Base-by-base conservation (phyloP, 2,797 vertebrate genomes). In the Acipenser transmontanus region DNA sequence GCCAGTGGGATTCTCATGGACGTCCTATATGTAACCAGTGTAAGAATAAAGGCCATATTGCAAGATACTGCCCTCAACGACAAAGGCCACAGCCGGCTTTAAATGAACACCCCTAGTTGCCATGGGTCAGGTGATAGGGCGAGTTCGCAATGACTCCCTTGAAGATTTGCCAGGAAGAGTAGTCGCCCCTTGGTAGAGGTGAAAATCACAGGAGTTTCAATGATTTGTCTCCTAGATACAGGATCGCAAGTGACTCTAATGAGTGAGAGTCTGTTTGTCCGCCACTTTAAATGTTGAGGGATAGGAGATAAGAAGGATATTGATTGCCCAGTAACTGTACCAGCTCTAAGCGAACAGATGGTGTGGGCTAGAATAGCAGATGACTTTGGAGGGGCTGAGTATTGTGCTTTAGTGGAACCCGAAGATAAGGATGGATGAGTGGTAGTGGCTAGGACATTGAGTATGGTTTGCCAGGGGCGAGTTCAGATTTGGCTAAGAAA, bases 21-120 rank as follows among this genome's bases (percentile, higher is more conserved):
- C 34, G 61, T 11, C 61, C 61, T 48, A 62, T 62, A 47, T 48
- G 20, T 62, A 62, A 62, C 11, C 8, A 5, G 47, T 62, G 61
- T 12, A 12, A 11, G 20, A 11, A 47, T 11, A 5, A 6, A 47
- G 61, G 61, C 0, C 61, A 62, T 62, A 62, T 62, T 8, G 1
- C 17, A 47, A 62, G 61, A 11, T 10, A 62, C 11, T 62, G 61
- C n/a, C 61, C 17, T 9, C 61, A 47, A 62, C 7, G 17, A 11
- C 61, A 9, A 49, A 11, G 17, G 17, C 17, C 17, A 17, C 17
- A 17, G 8, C 47, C 61, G 11, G 47, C 61, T 5, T 20, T 47
- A 47, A 47, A 47, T 48, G 9, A 10, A 47, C n/a, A 11, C 11
- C 61, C 34, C 61, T 47, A 10, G 20, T 62, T 62, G 4, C 61